These are phyloP conservation scores for Microchirus variegatus DNA, from an alignment of 2,797 vertebrate species.

Conservation along the genomic window DNA sequence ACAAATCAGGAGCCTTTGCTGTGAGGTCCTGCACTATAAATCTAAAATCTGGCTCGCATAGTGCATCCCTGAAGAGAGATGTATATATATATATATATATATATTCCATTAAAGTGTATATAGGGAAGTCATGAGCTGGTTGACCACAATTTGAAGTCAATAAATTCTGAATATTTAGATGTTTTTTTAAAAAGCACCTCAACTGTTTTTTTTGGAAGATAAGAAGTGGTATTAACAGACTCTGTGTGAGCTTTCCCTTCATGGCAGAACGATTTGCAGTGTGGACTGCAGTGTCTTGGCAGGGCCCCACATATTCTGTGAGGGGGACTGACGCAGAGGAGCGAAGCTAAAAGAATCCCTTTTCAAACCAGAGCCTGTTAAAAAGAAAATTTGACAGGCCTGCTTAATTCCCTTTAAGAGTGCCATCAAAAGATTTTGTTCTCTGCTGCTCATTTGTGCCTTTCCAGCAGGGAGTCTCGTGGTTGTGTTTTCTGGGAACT, in stretches of 20 bases:
- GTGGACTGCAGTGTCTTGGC: slow-evolving; percentile 62
- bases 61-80: no score
- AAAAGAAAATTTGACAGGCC: slow-evolving; percentile 73
- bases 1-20: no score
- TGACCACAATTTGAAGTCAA: no score
- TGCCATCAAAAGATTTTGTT: slow-evolving; percentile 70
- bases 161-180: background rate
- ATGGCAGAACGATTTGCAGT: slow-evolving; percentile 60
- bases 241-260: slow-evolving; percentile 52
- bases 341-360: slow-evolving; percentile 64
- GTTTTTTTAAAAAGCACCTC: slow-evolving; percentile 41
- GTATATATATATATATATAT: no score
- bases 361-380: slow-evolving; percentile 71
- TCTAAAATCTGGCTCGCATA: no score
- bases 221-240: slow-evolving; percentile 38
- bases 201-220: slow-evolving; percentile 23
- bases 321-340: slow-evolving; percentile 35
- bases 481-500: slow-evolving; percentile 66
- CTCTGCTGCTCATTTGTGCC: slow-evolving; percentile 64
- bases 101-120: no score
- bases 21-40: no score
- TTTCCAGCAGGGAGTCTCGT: slow-evolving; percentile 56
- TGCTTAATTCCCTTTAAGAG: slow-evolving; percentile 76
- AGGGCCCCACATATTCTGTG: slow-evolving; percentile 38
- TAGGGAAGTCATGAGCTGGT: no score